A percentile compares a stretch with the other conserved stretches of the same genome.
Evolutionary conservation across 1,140 invertebrate species (phyloP).

Genomic region (Hypsibius dujardini): DNA sequence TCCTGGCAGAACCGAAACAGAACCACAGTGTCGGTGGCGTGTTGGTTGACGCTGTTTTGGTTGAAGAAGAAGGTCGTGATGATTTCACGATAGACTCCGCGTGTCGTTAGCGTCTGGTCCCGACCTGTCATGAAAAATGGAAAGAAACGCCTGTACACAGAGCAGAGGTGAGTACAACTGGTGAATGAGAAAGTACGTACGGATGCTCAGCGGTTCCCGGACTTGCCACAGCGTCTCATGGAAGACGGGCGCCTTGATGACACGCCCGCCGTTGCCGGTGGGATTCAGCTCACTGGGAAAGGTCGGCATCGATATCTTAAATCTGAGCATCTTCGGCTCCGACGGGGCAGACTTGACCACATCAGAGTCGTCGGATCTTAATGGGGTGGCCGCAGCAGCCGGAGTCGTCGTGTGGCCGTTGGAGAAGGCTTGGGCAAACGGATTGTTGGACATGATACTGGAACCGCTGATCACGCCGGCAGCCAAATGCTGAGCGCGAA

Average conservation of each 20-base stretch:
- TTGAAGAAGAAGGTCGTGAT: constrained; percentile 13
- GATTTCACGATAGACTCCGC: constrained; percentile 11
- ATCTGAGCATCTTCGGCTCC: background rate
- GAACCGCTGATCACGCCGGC: background rate
- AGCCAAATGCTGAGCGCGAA: too few relatives aligned
- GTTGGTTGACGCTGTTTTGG: background rate
- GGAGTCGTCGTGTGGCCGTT: background rate
- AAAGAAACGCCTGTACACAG: too few relatives aligned
- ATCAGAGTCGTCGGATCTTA: too few relatives aligned
- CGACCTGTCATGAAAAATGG: background rate
- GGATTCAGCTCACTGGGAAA: background rate
- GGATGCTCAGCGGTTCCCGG: background rate
- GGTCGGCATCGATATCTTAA: background rate
- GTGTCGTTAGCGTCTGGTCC: background rate
- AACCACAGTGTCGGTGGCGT: background rate
- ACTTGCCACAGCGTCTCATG: background rate
- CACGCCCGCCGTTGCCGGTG: background rate
- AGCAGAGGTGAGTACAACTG: too few relatives aligned
- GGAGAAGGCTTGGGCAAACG: constrained; percentile 2
- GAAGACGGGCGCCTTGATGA: constrained; percentile 9
- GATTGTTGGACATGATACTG: constrained; percentile 16
- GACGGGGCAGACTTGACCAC: background rate
- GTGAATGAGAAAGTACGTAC: background rate
- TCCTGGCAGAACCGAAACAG: constrained; percentile 12
- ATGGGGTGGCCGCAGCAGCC: background rate